Evolutionary conservation across 1,140 invertebrate species (phyloP), one percentile per base, ranked within the genome.

Genomic region (Acromyrmex charruanus): DNA sequence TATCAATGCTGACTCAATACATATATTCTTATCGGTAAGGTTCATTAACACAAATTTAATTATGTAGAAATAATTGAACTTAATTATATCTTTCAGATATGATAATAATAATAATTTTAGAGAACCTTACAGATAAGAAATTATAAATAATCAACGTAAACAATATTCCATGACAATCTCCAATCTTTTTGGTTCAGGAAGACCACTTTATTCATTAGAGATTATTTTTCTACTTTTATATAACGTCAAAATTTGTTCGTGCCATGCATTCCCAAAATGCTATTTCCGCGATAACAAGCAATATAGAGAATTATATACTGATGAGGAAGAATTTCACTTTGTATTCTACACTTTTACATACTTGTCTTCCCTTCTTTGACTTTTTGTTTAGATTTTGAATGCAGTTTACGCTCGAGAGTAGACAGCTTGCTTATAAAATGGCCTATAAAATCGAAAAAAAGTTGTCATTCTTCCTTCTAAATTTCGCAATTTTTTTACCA

Each of bases 371-470:
- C 86, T 77, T 94, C 90, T 93, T 91, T 93, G 91, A 92, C 86
- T 93, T 91, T 95, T 93, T 93, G 84, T 94, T 93, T 92, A 93
- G 90, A 91, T 93, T 94, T 94, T 87, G 92, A 92, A 89, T 93
- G 92, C 68, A 93, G 88, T 93, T 94, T 94, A 72, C 93, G 89
- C 90, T 95, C 91, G 89, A 94, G 88, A 92, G 94, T 93, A 87
- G 94, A 93, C 92, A 94, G 88, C 90, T 93, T 95, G 90, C 94
- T 91, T 93, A 93, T 92, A 91, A 94, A 93, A 92, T 93, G 86
- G 88, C 93, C 94, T 94, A 95, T 66, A 95, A 94, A 93, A 95
- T 89, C 85, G 91, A 93, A 94, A 91, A 74, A 44, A 90, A 88
- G 77, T 85, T 75, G 59, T 91, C 77, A 87, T 85, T 90, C n/a